Percentiles rank a stretch among this genome's conserved stretches.
These are phyloP conservation scores for Castor canadensis DNA, from an alignment of 2,113 vertebrate species.

Conservation along the genomic window DNA sequence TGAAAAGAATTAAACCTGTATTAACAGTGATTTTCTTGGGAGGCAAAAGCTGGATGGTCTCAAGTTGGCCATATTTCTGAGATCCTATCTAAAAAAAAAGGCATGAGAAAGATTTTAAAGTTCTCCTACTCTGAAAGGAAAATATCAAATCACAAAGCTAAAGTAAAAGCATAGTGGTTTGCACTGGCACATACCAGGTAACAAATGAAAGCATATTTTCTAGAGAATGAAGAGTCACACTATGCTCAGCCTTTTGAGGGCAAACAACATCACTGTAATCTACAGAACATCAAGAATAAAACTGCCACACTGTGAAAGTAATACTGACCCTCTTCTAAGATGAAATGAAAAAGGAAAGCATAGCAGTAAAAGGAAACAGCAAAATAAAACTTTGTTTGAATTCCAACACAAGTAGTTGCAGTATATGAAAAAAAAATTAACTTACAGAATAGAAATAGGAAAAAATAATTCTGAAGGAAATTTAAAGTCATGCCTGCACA, in stretches of 20 bases:
- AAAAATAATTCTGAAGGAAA: slow-evolving; percentile 6
- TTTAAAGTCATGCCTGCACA: neutral
- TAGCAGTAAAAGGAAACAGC: neutral
- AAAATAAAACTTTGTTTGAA: neutral
- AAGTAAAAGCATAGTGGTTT: neutral
- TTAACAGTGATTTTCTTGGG: neutral
- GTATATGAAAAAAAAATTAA: neutral
- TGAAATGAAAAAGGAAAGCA: neutral
- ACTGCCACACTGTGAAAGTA: neutral
- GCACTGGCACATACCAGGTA: fast-evolving
- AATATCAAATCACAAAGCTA: neutral
- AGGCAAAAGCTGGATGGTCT: too few species aligned
- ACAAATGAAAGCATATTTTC: neutral
- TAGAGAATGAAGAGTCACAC: neutral
- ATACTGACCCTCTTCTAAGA: neutral
- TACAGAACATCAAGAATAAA: neutral
- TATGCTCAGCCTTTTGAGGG: fast-evolving
- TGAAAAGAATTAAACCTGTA: neutral
- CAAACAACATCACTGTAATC: neutral
- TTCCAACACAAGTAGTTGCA: neutral
- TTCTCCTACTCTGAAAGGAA: neutral
- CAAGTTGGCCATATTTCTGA: too few species aligned
- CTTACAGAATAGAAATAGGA: neutral
- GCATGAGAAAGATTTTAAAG: neutral
- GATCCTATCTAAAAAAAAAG: too few species aligned